Evolutionary conservation across 1,140 invertebrate species (phyloP), one percentile per base, ranked within the genome.

Genomic region (Trinorchestia longiramus): DNA sequence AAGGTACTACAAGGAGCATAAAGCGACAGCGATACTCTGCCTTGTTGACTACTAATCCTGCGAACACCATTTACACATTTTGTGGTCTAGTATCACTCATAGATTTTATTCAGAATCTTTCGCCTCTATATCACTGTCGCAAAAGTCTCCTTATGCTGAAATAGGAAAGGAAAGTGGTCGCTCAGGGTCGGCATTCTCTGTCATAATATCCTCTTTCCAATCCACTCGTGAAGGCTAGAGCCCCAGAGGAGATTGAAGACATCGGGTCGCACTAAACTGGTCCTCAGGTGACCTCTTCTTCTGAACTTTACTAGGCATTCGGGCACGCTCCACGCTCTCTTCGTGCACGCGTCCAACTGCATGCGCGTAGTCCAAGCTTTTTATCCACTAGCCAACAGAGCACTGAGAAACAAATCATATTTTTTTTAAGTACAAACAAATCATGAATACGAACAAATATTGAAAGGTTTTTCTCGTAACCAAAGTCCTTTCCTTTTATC

Each of bases 281-380:
- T 90, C 88, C 43, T 90, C 41, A 43, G n/a, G 88, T 90, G 88
- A 90, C 88, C 88, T 90, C 88, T 90, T 90, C 88, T 42, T 28
- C 88, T 90, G 88, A 90, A 90, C 88, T 90, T 90, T 90, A 90
- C 88, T 41, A 42, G n/a, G 88, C 88, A 90, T 43, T 90, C 88
- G 88, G 88, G n/a, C 88, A 90, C 88, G 88, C 88, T 90, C 41
- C 62, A 77, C 62, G 36, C 62, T 77, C 62, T 19, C 62, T 77
- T 77, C 62, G 28, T 77, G 62, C 62, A 36, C 62, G 62, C 62
- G 62, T 77, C 62, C 62, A 36, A 77, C 62, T 77, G 62, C 62
- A 77, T 15, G 28, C 62, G 62, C 28, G 62, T 77, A 77, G 15
- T 36, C 1, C 28, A 77, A 77, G 28, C 15, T 15, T 77, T 77